phyloP scores from a whole-genome alignment of 2,888 invertebrate species.

The Nephrotoma appendiculata region DNA sequence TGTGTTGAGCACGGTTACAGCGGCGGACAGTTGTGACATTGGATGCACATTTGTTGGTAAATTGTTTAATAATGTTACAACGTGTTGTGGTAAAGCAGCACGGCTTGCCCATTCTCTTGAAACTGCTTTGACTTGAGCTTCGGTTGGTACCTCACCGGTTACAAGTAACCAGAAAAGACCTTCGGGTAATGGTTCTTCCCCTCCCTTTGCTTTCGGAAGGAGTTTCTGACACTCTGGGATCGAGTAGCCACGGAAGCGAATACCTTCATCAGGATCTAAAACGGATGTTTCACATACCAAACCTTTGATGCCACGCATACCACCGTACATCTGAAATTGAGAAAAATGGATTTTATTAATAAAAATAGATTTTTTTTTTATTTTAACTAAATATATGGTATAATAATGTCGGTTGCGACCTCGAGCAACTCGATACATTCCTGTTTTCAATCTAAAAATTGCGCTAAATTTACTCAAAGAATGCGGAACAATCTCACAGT shows the following conservation, averaged over 20 bases:
- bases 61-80: constrained; percentile 67
- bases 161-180: constrained; percentile 87
- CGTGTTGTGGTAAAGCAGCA: constrained; percentile 56
- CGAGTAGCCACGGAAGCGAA: constrained; percentile 79
- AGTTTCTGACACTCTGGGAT: constrained; percentile 85
- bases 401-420: not conserved
- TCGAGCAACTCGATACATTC: too few relatives aligned
- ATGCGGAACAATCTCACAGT: too few relatives aligned
- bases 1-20: constrained; percentile 66
- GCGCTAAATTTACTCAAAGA: too few relatives aligned
- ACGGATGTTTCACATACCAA: constrained; percentile 88
- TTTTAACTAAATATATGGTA: not conserved
- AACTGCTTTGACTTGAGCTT: constrained; percentile 56
- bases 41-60: constrained; percentile 69
- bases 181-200: constrained; percentile 77
- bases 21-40: constrained; percentile 73
- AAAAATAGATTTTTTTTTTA: not conserved
- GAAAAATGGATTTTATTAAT: not conserved
- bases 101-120: constrained; percentile 69
- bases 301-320: constrained; percentile 88
- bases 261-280: constrained; percentile 84
- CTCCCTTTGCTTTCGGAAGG: constrained; percentile 66
- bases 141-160: constrained; percentile 77
- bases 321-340: constrained; percentile 56
- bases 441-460: too few relatives aligned